Conservation (phyloP, 2,888 invertebrate species). For the Diploptera punctata region DNA sequence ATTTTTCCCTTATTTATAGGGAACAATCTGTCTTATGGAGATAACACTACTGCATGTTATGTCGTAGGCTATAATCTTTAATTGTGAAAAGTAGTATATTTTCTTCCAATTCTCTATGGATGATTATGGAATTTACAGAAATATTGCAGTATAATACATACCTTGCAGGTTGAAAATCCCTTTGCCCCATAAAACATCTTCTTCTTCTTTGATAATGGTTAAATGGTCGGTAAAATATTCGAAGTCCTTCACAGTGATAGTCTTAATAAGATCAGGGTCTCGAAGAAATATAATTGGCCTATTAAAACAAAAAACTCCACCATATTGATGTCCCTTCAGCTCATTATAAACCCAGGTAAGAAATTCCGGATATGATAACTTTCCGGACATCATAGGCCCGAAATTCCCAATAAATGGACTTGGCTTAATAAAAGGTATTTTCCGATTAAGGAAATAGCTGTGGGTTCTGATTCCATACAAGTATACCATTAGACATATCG, state of each 20-base stretch:
- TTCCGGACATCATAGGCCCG: neutral
- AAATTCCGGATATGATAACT: neutral
- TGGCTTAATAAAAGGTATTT: neutral
- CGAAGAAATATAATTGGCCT: neutral
- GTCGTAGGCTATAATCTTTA: too few species aligned
- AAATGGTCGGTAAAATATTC: conserved; percentile 31
- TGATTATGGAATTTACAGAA: too few species aligned
- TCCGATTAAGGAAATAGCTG: conserved; percentile 3
- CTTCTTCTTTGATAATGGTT: neutral
- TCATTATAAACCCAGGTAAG: neutral
- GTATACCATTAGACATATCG: neutral
- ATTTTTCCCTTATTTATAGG: too few species aligned
- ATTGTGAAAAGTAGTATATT: too few species aligned
- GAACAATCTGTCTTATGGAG: too few species aligned
- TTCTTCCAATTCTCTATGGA: too few species aligned
- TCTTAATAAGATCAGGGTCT: conserved; percentile 34
- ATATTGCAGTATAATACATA: too few species aligned
- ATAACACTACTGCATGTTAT: too few species aligned
- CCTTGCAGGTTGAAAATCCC: conserved; percentile 19
- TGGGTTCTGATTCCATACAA: neutral
- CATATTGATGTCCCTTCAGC: neutral
- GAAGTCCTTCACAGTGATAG: conserved; percentile 32
- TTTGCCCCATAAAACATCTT: neutral
- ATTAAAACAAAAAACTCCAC: neutral
- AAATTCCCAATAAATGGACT: conserved; percentile 15